phyloP scores from a whole-genome alignment of 1,140 invertebrate genomes.

The Arion vulgaris region DNA sequence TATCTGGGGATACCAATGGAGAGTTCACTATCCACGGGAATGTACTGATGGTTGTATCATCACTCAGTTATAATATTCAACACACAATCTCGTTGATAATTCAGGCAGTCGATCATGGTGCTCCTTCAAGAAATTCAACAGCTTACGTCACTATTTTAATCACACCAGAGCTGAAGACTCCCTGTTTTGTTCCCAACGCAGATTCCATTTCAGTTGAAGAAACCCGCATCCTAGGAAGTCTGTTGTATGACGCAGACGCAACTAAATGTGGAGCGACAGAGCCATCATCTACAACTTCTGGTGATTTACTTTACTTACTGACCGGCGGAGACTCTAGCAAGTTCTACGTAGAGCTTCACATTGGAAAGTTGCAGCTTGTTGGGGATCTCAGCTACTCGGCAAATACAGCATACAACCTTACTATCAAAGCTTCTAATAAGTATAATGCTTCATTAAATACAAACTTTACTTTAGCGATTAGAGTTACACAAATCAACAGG shows the following conservation, averaged over 20 bases:
- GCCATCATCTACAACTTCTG: not conserved
- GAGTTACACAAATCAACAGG: constrained; percentile 42
- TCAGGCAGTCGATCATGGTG: not conserved
- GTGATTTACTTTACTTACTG: constrained; percentile 14
- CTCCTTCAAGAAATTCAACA: not conserved
- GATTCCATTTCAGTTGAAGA: not conserved
- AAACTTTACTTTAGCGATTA: not conserved
- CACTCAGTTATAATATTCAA: not conserved
- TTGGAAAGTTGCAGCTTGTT: not conserved
- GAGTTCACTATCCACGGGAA: not conserved
- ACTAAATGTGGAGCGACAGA: not conserved
- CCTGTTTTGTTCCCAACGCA: not conserved
- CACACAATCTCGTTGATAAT: not conserved
- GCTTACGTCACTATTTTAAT: constrained; percentile 5
- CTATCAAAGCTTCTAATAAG: constrained; percentile 3
- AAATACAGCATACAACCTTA: not conserved
- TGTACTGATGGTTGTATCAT: not conserved
- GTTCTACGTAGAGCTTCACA: constrained; percentile 2
- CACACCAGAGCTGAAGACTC: not conserved
- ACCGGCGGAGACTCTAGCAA: not conserved
- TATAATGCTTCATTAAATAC: not conserved
- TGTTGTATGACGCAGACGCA: not conserved
- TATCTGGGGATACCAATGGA: not conserved
- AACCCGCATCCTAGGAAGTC: not conserved
- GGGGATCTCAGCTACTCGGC: not conserved